Conservation (phyloP, 2,797 vertebrate genomes). For the Naso thynnoides region DNA sequence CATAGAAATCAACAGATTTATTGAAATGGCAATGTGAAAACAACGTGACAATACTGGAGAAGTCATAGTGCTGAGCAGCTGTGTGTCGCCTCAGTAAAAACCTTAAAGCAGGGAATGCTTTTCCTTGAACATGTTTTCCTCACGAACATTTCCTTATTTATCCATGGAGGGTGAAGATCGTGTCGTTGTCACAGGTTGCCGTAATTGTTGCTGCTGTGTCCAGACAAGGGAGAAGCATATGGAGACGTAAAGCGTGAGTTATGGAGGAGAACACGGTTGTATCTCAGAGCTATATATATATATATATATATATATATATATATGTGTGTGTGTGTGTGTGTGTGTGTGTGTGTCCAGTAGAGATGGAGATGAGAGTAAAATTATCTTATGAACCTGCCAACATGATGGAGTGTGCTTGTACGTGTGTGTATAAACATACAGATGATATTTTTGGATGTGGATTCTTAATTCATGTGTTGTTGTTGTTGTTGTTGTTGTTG, state of each 20-base stretch:
- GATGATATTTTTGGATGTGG: slow-evolving; percentile 10
- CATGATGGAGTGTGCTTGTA: slow-evolving; percentile 61
- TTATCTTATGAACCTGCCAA: slow-evolving; percentile 61
- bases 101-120: neutral
- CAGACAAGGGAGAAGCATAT: slow-evolving; percentile 44
- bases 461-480: slow-evolving; percentile 1
- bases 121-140: neutral
- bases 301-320: neutral
- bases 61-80: neutral
- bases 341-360: slow-evolving; percentile 39
- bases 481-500: neutral
- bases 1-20: no score
- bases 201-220: slow-evolving; percentile 17
- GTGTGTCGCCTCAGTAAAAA: neutral
- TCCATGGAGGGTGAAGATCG: slow-evolving; percentile 8
- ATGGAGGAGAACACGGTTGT: slow-evolving; percentile 48
- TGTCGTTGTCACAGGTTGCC: slow-evolving; percentile 2
- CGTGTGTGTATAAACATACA: slow-evolving; percentile 32
- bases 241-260: slow-evolving; percentile 60
- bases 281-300: slow-evolving; percentile 68
- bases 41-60: neutral
- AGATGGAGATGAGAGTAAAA: slow-evolving; percentile 49
- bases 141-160: slow-evolving; percentile 11
- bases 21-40: no score
- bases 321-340: slow-evolving; percentile 16